A percentile compares a stretch with the other conserved stretches of the same genome.
These are phyloP conservation scores for Babyrousa celebensis DNA, from an alignment of 2,797 vertebrate species.

Conservation along the genomic window DNA sequence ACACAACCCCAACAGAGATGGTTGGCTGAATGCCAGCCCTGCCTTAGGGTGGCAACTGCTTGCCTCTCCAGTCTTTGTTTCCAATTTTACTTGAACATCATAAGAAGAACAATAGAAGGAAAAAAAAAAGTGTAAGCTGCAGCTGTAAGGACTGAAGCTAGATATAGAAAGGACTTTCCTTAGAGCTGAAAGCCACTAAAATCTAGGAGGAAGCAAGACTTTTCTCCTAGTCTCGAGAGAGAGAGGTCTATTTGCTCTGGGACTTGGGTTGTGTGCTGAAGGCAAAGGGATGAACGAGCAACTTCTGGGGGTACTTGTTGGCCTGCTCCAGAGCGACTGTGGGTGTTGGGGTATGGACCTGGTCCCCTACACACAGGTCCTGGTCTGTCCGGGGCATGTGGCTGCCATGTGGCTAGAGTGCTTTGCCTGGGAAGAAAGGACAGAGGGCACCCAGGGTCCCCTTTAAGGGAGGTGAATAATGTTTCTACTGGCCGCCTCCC, in stretches of 20 bases:
- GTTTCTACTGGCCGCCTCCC: neutral
- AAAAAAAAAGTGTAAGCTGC: neutral
- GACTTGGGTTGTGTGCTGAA: neutral
- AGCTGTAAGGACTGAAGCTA: conserved; percentile 46
- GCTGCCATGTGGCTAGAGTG: neutral
- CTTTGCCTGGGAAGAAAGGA: conserved; percentile 37
- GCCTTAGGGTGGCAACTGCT: neutral
- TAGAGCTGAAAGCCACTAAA: conserved; percentile 31
- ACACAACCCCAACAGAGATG: neutral
- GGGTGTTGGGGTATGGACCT: neutral
- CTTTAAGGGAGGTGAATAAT: conserved; percentile 72
- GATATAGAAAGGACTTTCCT: conserved; percentile 16
- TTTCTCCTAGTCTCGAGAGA: neutral
- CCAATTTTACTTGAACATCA: conserved; percentile 41
- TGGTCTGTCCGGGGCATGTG: neutral
- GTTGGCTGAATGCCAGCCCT: neutral
- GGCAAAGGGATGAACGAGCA: neutral
- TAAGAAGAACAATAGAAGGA: neutral
- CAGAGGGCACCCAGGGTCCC: conserved; percentile 30
- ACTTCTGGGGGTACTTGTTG: neutral
- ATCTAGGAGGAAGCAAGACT: neutral
- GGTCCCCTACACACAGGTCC: neutral
- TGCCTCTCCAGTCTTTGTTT: conserved; percentile 48
- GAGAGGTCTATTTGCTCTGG: conserved; percentile 1
- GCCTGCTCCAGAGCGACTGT: neutral